phyloP scores from a whole-genome alignment of 1,140 invertebrate species.

The Drosophila ohnishii region DNA sequence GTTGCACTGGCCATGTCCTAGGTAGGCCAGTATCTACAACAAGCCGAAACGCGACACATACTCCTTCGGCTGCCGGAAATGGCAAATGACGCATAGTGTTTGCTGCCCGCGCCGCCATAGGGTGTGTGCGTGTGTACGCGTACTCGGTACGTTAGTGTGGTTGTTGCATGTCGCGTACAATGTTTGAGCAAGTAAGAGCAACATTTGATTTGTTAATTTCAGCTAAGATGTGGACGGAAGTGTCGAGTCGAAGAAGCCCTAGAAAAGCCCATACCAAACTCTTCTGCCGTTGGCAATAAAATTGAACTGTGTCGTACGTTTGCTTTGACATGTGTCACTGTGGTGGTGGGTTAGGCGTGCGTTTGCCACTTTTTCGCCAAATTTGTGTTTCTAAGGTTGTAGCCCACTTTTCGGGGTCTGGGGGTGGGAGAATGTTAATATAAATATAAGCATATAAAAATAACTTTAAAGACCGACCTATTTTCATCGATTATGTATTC shows the following conservation, averaged over 20 bases:
- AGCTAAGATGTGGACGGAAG: conserved; percentile 11
- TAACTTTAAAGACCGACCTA: neutral
- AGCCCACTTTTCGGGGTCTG: conserved; percentile 6
- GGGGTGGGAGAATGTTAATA: neutral
- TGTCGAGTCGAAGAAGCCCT: conserved; percentile 5
- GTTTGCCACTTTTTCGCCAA: conserved; percentile 34
- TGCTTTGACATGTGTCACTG: conserved; percentile 9
- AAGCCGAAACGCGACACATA: conserved; percentile 60
- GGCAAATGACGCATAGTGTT: conserved; percentile 54
- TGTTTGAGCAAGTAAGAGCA: conserved; percentile 68
- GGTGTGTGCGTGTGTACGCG: conserved; percentile 12
- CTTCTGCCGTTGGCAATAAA: conserved; percentile 52
- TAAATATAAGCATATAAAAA: conserved; percentile 2
- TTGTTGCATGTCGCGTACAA: conserved; percentile 61
- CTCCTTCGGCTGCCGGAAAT: conserved; percentile 52
- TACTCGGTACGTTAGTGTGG: conserved; percentile 23
- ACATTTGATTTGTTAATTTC: conserved; percentile 65
- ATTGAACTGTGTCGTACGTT: conserved; percentile 55
- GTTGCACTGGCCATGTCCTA: conserved; percentile 7
- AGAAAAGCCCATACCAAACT: neutral
- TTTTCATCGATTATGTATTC: conserved; percentile 8
- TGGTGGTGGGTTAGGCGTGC: conserved; percentile 13
- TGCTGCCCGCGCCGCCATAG: conserved; percentile 10
- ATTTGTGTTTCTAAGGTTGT: conserved; percentile 55
- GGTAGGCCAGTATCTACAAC: conserved; percentile 64